phyloP scores from a whole-genome alignment of 64 coral and sea anemone genomes.

The Montipora foliosa region DNA sequence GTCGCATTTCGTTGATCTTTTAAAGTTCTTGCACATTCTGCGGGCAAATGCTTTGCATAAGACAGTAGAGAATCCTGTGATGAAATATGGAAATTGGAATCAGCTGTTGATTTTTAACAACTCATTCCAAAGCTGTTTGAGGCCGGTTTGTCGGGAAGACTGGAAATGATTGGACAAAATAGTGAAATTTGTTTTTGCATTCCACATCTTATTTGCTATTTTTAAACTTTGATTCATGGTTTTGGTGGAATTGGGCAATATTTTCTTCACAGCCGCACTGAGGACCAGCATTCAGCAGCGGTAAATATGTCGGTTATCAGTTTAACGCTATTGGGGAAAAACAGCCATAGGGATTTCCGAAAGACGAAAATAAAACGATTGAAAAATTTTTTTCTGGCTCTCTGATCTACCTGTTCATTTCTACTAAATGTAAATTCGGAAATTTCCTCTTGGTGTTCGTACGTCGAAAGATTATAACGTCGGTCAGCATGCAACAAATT shows the following conservation, averaged over 20 bases:
- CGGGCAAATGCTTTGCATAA: neutral
- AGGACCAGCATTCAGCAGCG: too few relatives aligned
- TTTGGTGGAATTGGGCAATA: slow-evolving; percentile 7
- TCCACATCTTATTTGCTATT: slow-evolving; percentile 34
- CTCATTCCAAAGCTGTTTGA: neutral
- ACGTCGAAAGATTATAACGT: too few relatives aligned
- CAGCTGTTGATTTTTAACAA: neutral
- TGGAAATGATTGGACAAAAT: slow-evolving; percentile 25
- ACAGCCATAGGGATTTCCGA: too few relatives aligned
- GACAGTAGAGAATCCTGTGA: slow-evolving; percentile 21
- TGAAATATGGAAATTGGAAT: neutral
- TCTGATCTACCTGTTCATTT: too few relatives aligned
- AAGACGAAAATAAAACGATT: too few relatives aligned
- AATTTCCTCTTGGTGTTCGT: too few relatives aligned
- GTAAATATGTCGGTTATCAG: neutral
- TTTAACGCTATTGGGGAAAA: too few relatives aligned
- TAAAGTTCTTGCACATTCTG: slow-evolving; percentile 36
- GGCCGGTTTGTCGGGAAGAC: neutral
- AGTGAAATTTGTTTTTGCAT: neutral
- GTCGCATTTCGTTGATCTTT: neutral
- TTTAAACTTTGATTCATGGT: slow-evolving; percentile 9
- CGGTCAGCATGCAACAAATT: too few relatives aligned
- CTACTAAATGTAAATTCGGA: too few relatives aligned
- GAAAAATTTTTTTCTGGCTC: too few relatives aligned
- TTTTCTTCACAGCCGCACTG: neutral